Percentiles rank a stretch among this genome's conserved stretches.
Conservation (phyloP, 1,140 invertebrate species). For the Diorhabda elongata region DNA sequence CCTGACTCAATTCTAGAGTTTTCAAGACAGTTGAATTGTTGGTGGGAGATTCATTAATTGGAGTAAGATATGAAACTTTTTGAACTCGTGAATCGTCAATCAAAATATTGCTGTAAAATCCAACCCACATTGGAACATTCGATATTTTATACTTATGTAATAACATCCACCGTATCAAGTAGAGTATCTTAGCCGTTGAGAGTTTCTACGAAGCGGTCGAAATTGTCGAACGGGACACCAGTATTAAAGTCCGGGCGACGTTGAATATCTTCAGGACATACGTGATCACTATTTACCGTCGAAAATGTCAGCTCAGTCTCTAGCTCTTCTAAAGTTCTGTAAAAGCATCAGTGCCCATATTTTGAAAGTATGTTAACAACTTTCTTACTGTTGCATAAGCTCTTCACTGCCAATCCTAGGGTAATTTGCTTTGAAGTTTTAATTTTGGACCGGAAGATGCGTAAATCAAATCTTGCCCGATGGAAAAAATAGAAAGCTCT, state of each 20-base stretch:
- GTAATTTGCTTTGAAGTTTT: conserved; percentile 18
- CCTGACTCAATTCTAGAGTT: conserved; percentile 20
- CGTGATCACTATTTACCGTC: too few species aligned
- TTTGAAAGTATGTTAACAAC: conserved; percentile 13
- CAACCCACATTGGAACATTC: conserved; percentile 40
- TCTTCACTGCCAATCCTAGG: conserved; percentile 17
- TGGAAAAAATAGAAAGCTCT: too few species aligned
- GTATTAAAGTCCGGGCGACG: conserved; percentile 29
- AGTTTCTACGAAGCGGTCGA: conserved; percentile 48
- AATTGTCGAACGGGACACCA: conserved; percentile 48
- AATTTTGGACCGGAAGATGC: conserved; percentile 12
- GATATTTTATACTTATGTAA: conserved; percentile 21
- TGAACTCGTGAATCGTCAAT: conserved; percentile 20
- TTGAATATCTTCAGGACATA: conserved; percentile 36
- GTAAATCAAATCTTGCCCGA: too few species aligned
- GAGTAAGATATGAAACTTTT: conserved; percentile 27
- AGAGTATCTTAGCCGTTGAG: not conserved
- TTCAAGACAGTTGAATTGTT: conserved; percentile 15
- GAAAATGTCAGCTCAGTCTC: not conserved
- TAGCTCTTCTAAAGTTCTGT: not conserved
- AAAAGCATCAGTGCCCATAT: conserved; percentile 14
- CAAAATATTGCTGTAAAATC: conserved; percentile 28
- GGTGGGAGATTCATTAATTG: conserved; percentile 32
- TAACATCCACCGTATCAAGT: conserved; percentile 9
- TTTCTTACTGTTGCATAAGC: conserved; percentile 17